Evolutionary conservation across 2,113 vertebrate genomes (phyloP).

Genomic region (Pardalotus punctatus): DNA sequence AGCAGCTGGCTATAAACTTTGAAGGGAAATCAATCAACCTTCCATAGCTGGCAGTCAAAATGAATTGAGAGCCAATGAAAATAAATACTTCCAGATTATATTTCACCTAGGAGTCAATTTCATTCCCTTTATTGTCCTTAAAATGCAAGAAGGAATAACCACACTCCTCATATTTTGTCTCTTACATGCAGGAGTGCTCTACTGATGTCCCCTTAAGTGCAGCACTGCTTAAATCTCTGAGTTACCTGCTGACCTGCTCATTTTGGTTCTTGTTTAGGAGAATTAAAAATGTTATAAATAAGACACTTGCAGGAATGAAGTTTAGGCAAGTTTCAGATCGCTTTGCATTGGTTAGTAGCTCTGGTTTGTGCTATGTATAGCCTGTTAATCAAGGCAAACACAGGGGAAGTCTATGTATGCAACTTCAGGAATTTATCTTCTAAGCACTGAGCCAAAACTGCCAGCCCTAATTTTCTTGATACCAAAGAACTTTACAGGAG

Average conservation of each 20-base stretch:
- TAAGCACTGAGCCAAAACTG: neutral
- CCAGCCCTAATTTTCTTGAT: neutral
- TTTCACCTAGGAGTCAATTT: neutral
- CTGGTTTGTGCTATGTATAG: neutral
- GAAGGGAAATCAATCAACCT: neutral
- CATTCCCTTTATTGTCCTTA: neutral
- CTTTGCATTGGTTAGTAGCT: neutral
- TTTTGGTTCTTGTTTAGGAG: neutral
- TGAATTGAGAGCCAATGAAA: neutral
- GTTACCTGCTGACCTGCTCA: neutral
- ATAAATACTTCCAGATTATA: neutral
- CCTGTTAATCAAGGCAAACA: neutral
- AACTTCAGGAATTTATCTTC: neutral
- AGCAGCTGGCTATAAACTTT: neutral
- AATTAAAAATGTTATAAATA: neutral
- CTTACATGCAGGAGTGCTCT: neutral
- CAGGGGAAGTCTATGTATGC: neutral
- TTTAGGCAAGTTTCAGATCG: neutral
- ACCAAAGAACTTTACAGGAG: neutral
- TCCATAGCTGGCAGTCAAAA: neutral
- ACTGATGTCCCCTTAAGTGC: neutral
- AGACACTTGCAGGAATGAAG: neutral
- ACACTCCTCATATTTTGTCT: neutral
- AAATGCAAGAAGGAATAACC: neutral
- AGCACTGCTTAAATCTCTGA: neutral